Evolutionary conservation across 2,888 invertebrate species (phyloP), one percentile per base, ranked within the genome.

Genomic region (Hofmannophila pseudospretella): DNA sequence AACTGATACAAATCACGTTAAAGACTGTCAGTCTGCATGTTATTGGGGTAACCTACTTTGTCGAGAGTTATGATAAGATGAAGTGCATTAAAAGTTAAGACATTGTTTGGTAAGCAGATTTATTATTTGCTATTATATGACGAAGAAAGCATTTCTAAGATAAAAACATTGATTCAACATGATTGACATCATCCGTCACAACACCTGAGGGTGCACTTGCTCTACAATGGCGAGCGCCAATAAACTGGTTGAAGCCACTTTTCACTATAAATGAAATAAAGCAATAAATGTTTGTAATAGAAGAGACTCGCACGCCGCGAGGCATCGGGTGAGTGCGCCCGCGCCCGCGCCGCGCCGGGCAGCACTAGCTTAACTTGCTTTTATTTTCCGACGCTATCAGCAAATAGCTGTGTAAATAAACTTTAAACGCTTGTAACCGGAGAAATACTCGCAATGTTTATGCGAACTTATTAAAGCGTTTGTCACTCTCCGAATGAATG

Each of bases 191-290:
- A 43, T 53, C 55, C 50, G 51, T 51, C 49, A 36, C 45, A 41
- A 29, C 51, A 50, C 53, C 56, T 39, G 47, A 47, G 52, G 54
- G 47, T 51, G 44, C 45, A 45, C 47, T 50, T 51, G 49, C 54
- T 58, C 47, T 43, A 52, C 48, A 51, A 48, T 44, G 37, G 39
- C 32, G 45, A 52, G 51, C 51, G 45, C 52, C 55, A 53, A 54
- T 55, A 59, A 57, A 56, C 62, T 58, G 59, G 61, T 67, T 53
- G 56, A 58, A 63, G 63, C 56, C 52, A 54, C 60, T 64, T 64
- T 70, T 70, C 64, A 57, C 62, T 62, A 51, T 51, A 59, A 63
- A 68, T 68, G 59, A 72, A 74, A 79, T 76, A 72, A 69, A 75
- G 69, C 65, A 70, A 73, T 71, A 69, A 70, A 67, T 59, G 65